Conservation (phyloP, 2,888 invertebrate genomes). For the Coelogynopora nodosa region DNA sequence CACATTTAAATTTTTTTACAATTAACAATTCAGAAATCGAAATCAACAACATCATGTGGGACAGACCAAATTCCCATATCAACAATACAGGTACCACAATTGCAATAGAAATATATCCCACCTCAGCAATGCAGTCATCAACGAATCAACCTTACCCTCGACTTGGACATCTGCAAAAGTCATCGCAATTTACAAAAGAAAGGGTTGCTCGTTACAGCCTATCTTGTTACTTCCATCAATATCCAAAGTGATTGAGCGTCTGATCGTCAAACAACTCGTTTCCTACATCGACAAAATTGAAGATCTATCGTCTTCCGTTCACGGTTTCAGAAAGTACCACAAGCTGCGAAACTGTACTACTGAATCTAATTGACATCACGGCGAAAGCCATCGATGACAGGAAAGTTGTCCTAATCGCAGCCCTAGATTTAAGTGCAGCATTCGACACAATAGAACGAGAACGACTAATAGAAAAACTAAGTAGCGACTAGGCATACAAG, state of each 20-base stretch:
- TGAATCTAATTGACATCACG: slow-evolving; percentile 19
- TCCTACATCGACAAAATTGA: slow-evolving; percentile 10
- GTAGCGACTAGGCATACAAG: neutral
- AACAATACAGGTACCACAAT: slow-evolving; percentile 2
- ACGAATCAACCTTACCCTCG: slow-evolving; percentile 11
- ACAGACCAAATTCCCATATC: slow-evolving; percentile 15
- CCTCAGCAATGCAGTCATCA: neutral
- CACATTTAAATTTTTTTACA: neutral
- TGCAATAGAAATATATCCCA: neutral
- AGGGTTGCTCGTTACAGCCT: neutral
- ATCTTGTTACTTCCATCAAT: slow-evolving; percentile 8
- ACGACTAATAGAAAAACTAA: neutral
- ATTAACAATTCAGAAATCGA: neutral
- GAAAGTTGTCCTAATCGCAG: neutral
- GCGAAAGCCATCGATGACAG: neutral
- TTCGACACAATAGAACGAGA: slow-evolving; percentile 24
- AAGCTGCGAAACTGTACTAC: slow-evolving; percentile 13
- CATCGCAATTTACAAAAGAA: slow-evolving; percentile 25
- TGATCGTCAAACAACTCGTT: slow-evolving; percentile 20
- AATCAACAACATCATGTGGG: slow-evolving; percentile 19
- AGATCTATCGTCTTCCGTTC: neutral
- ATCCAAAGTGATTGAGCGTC: slow-evolving; percentile 4
- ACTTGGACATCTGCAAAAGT: neutral
- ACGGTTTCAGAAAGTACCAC: slow-evolving; percentile 25
- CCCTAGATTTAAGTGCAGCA: neutral